A percentile compares a stretch with the other conserved stretches of the same genome.
Evolutionary conservation across 2,797 vertebrate species (phyloP).

Genomic region (Prionace glauca): DNA sequence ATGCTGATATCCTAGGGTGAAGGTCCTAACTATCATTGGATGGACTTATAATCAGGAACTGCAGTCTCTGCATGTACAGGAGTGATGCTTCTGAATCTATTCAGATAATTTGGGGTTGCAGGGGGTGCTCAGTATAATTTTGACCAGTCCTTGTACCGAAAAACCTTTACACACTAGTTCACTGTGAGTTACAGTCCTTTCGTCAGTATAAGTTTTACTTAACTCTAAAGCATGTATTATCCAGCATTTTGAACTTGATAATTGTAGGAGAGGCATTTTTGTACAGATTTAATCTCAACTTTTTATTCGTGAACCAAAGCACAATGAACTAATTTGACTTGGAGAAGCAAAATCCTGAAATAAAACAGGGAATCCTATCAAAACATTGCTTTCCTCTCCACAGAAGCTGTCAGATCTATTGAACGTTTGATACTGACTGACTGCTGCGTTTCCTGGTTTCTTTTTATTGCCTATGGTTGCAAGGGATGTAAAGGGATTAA

Average conservation of each 20-base stretch:
- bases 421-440: background rate
- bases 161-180: background rate
- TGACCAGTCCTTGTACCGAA: background rate
- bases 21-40: no score
- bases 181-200: background rate
- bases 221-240: background rate
- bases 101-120: no score
- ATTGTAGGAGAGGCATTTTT: background rate
- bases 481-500: background rate
- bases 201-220: background rate
- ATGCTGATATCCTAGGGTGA: no score
- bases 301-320: background rate
- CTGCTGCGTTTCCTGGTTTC: background rate
- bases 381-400: background rate
- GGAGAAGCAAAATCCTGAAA: background rate
- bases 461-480: background rate
- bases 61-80: no score
- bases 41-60: no score
- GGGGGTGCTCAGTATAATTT: background rate
- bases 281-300: background rate
- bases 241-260: background rate
- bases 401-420: background rate
- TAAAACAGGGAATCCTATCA: background rate
- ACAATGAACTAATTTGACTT: background rate
- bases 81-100: no score